These are phyloP conservation scores for Remorina albescens DNA, from an alignment of 2,797 vertebrate species.

Conservation along the genomic window DNA sequence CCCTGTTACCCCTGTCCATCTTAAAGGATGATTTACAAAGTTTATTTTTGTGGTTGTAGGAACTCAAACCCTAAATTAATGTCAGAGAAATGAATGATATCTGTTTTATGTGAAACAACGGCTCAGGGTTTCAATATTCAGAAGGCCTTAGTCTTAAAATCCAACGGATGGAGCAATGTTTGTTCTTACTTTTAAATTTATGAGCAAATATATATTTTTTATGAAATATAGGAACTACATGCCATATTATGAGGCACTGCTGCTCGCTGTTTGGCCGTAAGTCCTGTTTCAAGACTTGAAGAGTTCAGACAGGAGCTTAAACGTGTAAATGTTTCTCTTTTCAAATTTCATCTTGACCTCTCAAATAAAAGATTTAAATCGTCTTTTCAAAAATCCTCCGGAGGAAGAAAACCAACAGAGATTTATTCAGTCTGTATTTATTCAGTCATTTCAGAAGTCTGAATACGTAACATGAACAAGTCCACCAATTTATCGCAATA, in stretches of 20 bases:
- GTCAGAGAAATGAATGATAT: neutral
- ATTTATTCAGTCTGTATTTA: neutral
- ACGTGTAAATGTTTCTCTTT: neutral
- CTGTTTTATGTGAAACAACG: neutral
- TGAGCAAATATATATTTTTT: neutral
- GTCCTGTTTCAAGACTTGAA: neutral
- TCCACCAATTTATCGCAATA: conserved; percentile 37
- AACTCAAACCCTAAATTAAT: conserved; percentile 1
- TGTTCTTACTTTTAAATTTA: neutral
- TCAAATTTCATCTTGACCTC: conserved; percentile 4
- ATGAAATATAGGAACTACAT: neutral
- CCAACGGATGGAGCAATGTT: conserved; percentile 1
- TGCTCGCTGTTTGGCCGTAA: neutral
- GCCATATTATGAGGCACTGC: neutral
- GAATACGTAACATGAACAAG: neutral
- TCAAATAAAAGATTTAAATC: neutral
- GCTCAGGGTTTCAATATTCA: conserved; percentile 10
- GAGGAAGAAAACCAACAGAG: neutral
- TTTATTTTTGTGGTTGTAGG: neutral
- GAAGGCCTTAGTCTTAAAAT: neutral
- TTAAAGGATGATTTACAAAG: neutral
- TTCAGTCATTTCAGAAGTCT: conserved; percentile 4
- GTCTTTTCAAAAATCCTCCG: neutral
- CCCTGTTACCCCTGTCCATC: neutral
- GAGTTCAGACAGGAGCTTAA: neutral